phyloP scores from a whole-genome alignment of 1,140 invertebrate genomes.

The Steinernema feltiae region DNA sequence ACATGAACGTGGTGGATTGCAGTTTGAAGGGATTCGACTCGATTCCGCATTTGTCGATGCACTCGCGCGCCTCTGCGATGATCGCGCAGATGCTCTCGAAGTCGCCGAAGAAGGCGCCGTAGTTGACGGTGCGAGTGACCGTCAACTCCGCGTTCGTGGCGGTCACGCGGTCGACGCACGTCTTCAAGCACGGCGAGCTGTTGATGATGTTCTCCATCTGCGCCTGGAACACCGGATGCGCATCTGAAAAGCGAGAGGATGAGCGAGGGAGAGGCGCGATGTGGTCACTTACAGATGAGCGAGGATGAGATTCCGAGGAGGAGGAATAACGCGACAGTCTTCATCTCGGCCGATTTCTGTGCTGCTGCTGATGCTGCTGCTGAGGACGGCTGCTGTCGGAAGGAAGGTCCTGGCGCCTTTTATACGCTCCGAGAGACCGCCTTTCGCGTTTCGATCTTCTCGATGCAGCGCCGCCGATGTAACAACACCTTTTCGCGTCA shows the following conservation, averaged over 20 bases:
- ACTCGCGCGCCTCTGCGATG: not conserved
- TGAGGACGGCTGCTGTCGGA: not conserved
- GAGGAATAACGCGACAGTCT: not conserved
- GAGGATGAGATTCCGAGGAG: not conserved
- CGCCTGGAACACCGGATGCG: not conserved
- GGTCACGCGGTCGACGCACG: not conserved
- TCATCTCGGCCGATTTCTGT: too few species aligned
- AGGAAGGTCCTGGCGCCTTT: too few species aligned
- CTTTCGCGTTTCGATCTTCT: not conserved
- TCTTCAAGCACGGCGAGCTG: not conserved
- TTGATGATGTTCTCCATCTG: constrained; percentile 11
- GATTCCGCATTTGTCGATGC: not conserved
- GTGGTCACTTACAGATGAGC: not conserved
- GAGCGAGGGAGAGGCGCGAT: not conserved
- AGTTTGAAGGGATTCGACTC: constrained; percentile 5
- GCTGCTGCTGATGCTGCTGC: not conserved
- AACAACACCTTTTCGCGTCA: not conserved
- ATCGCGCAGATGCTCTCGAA: not conserved
- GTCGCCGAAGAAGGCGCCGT: not conserved
- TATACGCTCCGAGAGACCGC: not conserved
- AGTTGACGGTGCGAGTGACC: not conserved
- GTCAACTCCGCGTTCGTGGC: not conserved
- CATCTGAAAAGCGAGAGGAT: not conserved
- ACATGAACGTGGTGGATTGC: not conserved
- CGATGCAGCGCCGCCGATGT: not conserved